phyloP scores from a whole-genome alignment of 2,797 vertebrate species.

The Gymnocypris eckloni region DNA sequence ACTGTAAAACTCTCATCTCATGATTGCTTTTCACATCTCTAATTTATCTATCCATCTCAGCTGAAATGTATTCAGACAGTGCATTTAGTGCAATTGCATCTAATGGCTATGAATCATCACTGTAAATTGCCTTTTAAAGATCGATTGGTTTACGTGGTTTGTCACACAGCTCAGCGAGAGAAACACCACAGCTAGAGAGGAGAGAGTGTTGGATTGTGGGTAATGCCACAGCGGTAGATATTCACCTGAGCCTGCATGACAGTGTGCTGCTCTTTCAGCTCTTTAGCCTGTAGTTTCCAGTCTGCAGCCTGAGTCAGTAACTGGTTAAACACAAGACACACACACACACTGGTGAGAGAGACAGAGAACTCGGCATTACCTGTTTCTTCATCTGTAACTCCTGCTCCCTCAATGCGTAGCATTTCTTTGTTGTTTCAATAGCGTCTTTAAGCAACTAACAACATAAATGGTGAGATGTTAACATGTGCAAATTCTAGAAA shows the following conservation, averaged over 20 bases:
- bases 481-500: neutral
- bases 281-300: slow-evolving; percentile 95
- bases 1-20: neutral
- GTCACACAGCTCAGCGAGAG: neutral
- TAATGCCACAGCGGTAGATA: slow-evolving; percentile 60
- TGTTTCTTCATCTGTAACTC: slow-evolving; percentile 81
- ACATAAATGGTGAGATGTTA: slow-evolving; percentile 74
- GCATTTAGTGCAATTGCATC: neutral
- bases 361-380: slow-evolving; percentile 67
- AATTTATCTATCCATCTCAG: neutral
- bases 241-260: slow-evolving; percentile 94
- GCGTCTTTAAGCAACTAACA: slow-evolving; percentile 79
- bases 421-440: slow-evolving; percentile 83
- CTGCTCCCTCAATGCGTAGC: slow-evolving; percentile 78
- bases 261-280: slow-evolving; percentile 92
- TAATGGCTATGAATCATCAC: neutral
- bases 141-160: slow-evolving; percentile 9
- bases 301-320: slow-evolving; percentile 96
- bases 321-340: slow-evolving; percentile 79
- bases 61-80: slow-evolving; percentile 6
- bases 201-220: slow-evolving; percentile 8
- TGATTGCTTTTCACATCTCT: neutral
- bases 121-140: neutral
- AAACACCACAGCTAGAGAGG: neutral
- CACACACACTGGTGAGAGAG: slow-evolving; percentile 43